Evolutionary conservation across 2,888 invertebrate genomes (phyloP), one percentile per base, ranked within the genome.

Genomic region (Lingula anatina): DNA sequence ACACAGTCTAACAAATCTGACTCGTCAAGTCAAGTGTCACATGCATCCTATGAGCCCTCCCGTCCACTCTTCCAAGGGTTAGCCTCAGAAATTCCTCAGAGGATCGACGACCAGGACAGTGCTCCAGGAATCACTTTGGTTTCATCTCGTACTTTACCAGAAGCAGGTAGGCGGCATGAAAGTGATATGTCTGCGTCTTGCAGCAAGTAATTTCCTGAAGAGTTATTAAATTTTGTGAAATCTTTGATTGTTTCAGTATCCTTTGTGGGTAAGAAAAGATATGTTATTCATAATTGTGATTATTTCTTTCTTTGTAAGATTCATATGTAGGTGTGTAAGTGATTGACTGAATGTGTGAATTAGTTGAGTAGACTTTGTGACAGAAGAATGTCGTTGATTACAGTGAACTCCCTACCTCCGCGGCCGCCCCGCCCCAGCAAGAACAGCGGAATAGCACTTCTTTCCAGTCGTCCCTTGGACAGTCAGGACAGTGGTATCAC

Each of bases 11-110:
- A 60, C 39, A 52, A 55, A 28, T 64, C 63, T 37, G 66, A 71
- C 41, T 64, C 71, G 1, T 68, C 69, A 2, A 70, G 71, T 1
- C 70, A 69, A 21, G 60, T 68, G 15, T 72, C 71, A 3, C 73
- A 72, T 50, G 62, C 66, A 0, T 71, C 71, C 2, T 73, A 73
- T 35, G 72, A 73, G 46, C 73, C 73, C 4, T 55, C 58, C 40
- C 59, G 59, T 44, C 70, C 71, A 5, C 57, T 59, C 44, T 68
- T 70, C 51, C 57, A 59, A 41, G 59, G 58, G 18, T 62, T 66
- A 57, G 60, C 62, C 2, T 64, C 70, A 5, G 70, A 71, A 55
- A 71, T 70, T 46, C 69, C 73, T 0, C n/a, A n/a, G 65, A 64
- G 27, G 31, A 37, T 12, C n/a, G 44, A n/a, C 26, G 52, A 12